Conservation (phyloP, 1,140 invertebrate genomes). For the Leptopilina boulardi region DNA sequence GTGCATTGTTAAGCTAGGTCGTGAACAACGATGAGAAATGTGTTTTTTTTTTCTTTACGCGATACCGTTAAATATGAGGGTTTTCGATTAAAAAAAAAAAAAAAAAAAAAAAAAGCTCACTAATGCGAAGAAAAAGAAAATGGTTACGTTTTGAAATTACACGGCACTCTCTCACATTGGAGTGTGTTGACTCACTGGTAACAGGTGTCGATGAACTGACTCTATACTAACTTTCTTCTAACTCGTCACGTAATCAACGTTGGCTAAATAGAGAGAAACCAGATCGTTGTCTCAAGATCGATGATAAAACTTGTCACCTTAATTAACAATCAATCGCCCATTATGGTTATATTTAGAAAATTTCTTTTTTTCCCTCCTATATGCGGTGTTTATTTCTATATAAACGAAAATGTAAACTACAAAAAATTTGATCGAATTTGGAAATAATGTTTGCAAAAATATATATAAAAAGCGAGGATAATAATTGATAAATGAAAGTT, state of each 20-base stretch:
- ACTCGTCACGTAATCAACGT: conserved; percentile 50
- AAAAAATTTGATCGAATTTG: no score
- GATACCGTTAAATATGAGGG: no score
- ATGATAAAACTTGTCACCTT: conserved; percentile 17
- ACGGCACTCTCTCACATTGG: conserved; percentile 10
- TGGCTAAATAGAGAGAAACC: conserved; percentile 15
- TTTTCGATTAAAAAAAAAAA: neutral
- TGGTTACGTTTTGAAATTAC: conserved; percentile 5
- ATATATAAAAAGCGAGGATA: no score
- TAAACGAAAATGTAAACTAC: no score
- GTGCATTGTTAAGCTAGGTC: neutral
- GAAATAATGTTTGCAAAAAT: no score
- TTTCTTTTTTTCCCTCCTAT: neutral
- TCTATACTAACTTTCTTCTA: conserved; percentile 54
- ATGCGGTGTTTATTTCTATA: no score
- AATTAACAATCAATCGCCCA: conserved; percentile 8
- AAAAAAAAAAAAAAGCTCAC: neutral
- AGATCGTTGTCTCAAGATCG: conserved; percentile 24
- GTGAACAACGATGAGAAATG: neutral
- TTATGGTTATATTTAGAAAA: neutral
- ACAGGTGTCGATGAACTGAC: conserved; percentile 55
- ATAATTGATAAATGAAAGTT: no score
- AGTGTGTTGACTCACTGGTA: conserved; percentile 36
- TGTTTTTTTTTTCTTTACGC: neutral
- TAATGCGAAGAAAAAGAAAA: neutral